Evolutionary conservation across 2,888 invertebrate genomes (phyloP).

Genomic region (Rutpela maculata): DNA sequence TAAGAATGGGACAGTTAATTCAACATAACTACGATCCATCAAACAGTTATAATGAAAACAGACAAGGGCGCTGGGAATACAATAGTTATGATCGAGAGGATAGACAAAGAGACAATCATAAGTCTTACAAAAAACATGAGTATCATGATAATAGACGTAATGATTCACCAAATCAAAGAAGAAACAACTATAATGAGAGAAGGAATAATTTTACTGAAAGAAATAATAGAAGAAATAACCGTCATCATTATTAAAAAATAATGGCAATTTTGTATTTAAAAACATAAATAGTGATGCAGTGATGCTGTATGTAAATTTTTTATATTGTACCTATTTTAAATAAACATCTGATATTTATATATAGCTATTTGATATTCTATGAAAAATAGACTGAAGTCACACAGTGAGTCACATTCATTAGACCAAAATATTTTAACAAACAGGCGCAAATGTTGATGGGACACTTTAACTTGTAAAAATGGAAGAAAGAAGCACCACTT

Average conservation of each 20-base stretch:
- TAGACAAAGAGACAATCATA: conserved; percentile 46
- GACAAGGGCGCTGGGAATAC: conserved; percentile 35
- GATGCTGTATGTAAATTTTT: background rate
- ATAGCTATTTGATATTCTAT: background rate
- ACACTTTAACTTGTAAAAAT: too few relatives aligned
- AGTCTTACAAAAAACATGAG: conserved; percentile 40
- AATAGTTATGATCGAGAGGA: conserved; percentile 46
- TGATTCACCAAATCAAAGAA: conserved; percentile 39
- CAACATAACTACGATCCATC: conserved; percentile 26
- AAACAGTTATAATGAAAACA: conserved; percentile 28
- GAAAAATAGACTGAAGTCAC: too few relatives aligned
- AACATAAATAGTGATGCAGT: background rate
- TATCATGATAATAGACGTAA: conserved; percentile 45
- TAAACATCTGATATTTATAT: background rate
- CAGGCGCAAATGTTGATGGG: too few relatives aligned
- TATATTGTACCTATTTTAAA: background rate
- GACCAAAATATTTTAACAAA: too few relatives aligned
- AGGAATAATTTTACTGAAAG: conserved; percentile 45
- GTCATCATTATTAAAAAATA: conserved; percentile 18
- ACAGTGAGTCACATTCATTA: too few relatives aligned
- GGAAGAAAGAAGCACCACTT: too few relatives aligned
- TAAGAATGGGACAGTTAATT: conserved; percentile 27
- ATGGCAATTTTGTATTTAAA: background rate
- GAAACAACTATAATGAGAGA: conserved; percentile 45
- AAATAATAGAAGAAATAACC: conserved; percentile 43